phyloP scores from a whole-genome alignment of 2,797 vertebrate species.

The Amblyopsis hoosieri region DNA sequence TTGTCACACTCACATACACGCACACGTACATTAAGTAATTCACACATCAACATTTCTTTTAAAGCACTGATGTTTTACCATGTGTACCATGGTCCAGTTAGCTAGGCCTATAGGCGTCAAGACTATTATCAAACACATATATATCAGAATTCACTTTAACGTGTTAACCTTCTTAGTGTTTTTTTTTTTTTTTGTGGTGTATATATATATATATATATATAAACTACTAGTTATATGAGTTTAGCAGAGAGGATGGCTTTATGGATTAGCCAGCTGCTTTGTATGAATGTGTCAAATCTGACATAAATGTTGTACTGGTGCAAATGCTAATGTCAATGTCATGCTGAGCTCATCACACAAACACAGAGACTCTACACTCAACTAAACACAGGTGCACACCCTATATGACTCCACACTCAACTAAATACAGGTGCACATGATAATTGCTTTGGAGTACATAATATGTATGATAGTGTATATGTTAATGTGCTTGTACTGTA shows the following conservation, averaged over 20 bases:
- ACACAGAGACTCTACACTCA: neutral
- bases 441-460: no score
- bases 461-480: neutral
- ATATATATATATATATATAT: no score
- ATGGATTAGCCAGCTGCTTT: constrained; percentile 28
- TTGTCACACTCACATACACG: no score
- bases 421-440: neutral
- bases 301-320: neutral
- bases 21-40: no score
- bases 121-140: no score
- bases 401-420: neutral
- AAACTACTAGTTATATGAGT: neutral
- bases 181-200: no score
- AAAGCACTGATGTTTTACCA: constrained; percentile 28
- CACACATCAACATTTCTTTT: constrained; percentile 19
- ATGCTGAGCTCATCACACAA: neutral
- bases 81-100: no score
- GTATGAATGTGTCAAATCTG: constrained; percentile 13
- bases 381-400: neutral
- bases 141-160: no score
- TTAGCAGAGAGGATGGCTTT: constrained; percentile 7
- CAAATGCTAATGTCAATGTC: neutral
- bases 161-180: no score
- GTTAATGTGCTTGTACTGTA: no score
- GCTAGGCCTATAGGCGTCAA: no score